Percentiles rank a stretch among this genome's conserved stretches.
Conservation (phyloP, 1,140 invertebrate genomes). For the Pteromalus puparum region DNA sequence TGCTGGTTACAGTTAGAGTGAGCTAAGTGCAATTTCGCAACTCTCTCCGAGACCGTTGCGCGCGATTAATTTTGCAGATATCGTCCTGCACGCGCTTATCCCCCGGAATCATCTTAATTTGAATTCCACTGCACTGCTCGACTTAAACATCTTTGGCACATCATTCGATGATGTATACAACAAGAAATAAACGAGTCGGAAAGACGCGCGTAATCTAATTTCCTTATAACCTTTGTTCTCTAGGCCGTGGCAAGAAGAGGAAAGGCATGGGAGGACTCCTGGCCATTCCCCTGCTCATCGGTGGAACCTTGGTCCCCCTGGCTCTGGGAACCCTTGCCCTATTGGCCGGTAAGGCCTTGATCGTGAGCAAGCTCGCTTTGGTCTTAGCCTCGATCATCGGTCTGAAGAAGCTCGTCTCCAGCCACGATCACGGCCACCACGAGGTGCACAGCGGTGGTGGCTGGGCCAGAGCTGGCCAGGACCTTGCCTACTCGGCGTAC, state of each 20-base stretch:
- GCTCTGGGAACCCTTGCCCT: constrained; percentile 87
- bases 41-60: not conserved
- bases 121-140: no score
- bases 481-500: constrained; percentile 72
- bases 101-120: no score
- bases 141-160: no score
- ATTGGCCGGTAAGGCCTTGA: constrained; percentile 88
- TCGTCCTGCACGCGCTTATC: no score
- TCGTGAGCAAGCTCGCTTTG: constrained; percentile 87
- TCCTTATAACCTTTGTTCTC: constrained; percentile 36
- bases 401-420: constrained; percentile 86
- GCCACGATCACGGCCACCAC: constrained; percentile 80
- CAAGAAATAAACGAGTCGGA: no score
- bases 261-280: constrained; percentile 83
- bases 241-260: constrained; percentile 80
- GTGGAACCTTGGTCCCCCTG: constrained; percentile 85
- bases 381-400: constrained; percentile 89
- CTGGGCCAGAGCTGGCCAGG: constrained; percentile 72
- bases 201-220: no score
- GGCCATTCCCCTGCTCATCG: constrained; percentile 85
- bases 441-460: constrained; percentile 79
- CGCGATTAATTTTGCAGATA: no score
- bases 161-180: no score
- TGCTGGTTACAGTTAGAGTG: not conserved
- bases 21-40: not conserved